phyloP scores from a whole-genome alignment of 1,140 invertebrate genomes.

The Ganaspis sp. region DNA sequence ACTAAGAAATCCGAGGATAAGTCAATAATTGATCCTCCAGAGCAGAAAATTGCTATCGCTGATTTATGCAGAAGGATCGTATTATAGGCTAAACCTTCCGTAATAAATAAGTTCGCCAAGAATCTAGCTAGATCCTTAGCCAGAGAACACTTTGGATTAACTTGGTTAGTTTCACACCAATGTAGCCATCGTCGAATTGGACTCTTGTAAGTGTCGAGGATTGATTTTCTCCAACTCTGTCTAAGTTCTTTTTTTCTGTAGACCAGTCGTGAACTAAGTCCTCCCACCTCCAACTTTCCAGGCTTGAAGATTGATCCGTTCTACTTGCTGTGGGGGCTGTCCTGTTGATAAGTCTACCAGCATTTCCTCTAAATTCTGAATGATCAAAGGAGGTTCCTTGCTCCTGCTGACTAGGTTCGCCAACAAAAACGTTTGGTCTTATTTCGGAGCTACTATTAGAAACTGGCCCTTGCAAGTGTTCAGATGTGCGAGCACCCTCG shows the following conservation, averaged over 20 bases:
- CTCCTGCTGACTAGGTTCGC: constrained; percentile 30
- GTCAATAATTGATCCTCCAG: no score
- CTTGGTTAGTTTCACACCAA: background rate
- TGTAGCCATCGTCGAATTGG: constrained; percentile 39
- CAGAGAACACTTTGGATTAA: no score
- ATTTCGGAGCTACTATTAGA: constrained; percentile 32
- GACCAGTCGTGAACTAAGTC: constrained; percentile 33
- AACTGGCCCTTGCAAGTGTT: background rate
- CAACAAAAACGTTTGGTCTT: constrained; percentile 37
- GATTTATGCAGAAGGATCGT: no score
- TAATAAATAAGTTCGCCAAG: no score
- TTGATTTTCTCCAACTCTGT: constrained; percentile 18
- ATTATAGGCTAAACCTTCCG: no score
- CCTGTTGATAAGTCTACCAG: constrained; percentile 38
- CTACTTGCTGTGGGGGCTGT: constrained; percentile 35
- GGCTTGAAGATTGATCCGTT: constrained; percentile 44
- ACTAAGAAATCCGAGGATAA: no score
- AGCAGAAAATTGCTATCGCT: no score
- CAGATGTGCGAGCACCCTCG: background rate
- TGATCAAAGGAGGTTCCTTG: constrained; percentile 33
- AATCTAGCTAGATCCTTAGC: no score
- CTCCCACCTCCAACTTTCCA: constrained; percentile 45
- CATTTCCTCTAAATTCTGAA: constrained; percentile 26
- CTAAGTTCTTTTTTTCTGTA: constrained; percentile 17
- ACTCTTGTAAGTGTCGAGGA: constrained; percentile 33